These are phyloP conservation scores for Acromyrmex echinatior DNA, from an alignment of 1,140 invertebrate species.

Conservation along the genomic window DNA sequence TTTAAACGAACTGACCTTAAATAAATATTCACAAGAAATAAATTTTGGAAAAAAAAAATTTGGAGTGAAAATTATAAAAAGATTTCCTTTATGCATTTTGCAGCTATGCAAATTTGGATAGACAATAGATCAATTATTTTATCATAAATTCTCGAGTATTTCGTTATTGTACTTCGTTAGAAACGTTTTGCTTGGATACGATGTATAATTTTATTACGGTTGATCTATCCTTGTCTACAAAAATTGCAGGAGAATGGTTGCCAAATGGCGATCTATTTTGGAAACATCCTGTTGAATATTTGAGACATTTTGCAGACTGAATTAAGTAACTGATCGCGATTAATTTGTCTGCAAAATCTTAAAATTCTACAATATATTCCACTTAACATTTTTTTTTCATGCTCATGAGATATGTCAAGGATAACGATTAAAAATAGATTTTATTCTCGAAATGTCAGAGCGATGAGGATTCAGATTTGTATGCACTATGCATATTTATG, in stretches of 20 bases:
- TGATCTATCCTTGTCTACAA: background rate
- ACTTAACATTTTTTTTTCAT: background rate
- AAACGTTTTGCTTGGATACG: no score
- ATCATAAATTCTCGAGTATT: no score
- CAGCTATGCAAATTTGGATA: no score
- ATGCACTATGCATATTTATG: conserved; percentile 27
- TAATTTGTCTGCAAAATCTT: background rate
- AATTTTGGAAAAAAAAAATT: no score
- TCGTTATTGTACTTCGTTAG: no score
- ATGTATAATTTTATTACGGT: background rate
- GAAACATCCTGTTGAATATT: background rate
- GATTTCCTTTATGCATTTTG: no score
- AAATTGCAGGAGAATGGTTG: background rate
- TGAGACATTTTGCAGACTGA: background rate
- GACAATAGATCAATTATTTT: no score
- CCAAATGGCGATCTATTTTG: background rate
- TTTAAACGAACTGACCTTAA: no score
- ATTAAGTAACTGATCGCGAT: background rate
- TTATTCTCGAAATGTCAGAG: conserved; percentile 31
- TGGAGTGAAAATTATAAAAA: no score
- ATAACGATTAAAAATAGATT: conserved; percentile 13
- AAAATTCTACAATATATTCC: conserved; percentile 13
- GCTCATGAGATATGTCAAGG: background rate
- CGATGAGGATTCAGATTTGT: background rate
- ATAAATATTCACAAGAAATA: no score